Percentiles rank a stretch among this genome's conserved stretches.
Conservation (phyloP, 2,888 invertebrate species). For the Caenorhabditis wallacei region DNA sequence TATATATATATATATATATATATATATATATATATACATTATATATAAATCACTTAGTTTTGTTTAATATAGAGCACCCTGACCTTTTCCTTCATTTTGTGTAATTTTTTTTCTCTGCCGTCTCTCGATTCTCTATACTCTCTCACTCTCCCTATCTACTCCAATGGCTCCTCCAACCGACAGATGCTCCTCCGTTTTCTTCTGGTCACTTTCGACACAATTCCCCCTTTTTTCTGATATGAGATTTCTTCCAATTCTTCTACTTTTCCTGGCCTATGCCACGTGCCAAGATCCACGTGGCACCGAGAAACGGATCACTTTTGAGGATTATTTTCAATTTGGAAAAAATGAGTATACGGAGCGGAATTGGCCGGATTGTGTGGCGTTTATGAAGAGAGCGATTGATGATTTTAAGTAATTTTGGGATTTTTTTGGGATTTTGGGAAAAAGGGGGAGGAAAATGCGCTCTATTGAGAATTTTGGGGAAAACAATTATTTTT, state of each 20-base stretch:
- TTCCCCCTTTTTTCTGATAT: background rate
- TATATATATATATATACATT: no score
- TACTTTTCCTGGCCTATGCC: background rate
- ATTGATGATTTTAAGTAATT: conserved; percentile 85
- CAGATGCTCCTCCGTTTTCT: conserved; percentile 28
- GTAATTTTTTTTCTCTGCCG: background rate
- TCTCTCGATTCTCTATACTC: background rate
- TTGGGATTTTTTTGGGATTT: conserved; percentile 28
- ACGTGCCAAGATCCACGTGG: background rate
- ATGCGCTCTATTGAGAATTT: background rate
- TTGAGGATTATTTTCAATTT: conserved; percentile 71
- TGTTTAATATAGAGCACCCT: conserved; percentile 1
- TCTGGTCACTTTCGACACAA: conserved; percentile 5
- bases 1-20: no score
- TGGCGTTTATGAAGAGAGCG: conserved; percentile 87
- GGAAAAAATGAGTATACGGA: conserved; percentile 80
- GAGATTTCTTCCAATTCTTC: background rate
- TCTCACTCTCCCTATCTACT: background rate
- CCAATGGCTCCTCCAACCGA: background rate
- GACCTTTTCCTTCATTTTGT: conserved; percentile 18
- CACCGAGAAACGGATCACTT: conserved; percentile 60
- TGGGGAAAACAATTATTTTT: no score
- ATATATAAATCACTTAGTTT: background rate
- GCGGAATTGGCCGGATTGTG: conserved; percentile 87
- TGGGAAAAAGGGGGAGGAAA: no score